phyloP scores from a whole-genome alignment of 2,113 vertebrate genomes.

The Dendrocopos noguchii region DNA sequence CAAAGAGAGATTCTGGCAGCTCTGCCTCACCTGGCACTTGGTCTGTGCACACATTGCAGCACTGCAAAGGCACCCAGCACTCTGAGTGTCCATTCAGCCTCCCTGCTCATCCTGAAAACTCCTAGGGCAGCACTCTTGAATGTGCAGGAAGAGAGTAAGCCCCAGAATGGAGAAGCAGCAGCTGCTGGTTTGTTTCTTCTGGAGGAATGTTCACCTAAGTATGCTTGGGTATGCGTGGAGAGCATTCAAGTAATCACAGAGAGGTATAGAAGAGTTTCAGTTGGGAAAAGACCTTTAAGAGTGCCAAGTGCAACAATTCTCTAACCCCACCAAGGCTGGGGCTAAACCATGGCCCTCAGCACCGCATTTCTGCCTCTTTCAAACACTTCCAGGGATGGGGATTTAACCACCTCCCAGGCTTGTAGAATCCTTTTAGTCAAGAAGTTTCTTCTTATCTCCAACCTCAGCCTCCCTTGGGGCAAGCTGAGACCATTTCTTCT shows the following conservation, averaged over 20 bases:
- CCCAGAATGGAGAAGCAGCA: background rate
- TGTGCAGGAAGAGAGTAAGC: background rate
- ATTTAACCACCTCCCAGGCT: too few relatives aligned
- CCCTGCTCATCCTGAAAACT: background rate
- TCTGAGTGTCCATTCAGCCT: rapidly evolving
- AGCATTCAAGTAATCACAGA: background rate
- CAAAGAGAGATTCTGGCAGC: background rate
- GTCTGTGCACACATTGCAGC: background rate
- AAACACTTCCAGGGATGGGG: too few relatives aligned
- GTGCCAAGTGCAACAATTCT: too few relatives aligned
- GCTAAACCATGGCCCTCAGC: too few relatives aligned
- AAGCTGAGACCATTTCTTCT: too few relatives aligned
- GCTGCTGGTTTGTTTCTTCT: background rate
- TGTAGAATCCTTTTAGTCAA: too few relatives aligned
- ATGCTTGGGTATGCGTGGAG: rapidly evolving
- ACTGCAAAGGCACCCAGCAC: rapidly evolving
- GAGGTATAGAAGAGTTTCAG: too few relatives aligned
- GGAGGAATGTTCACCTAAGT: rapidly evolving
- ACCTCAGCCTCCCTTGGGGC: too few relatives aligned
- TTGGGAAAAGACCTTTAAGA: too few relatives aligned
- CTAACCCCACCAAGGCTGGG: too few relatives aligned
- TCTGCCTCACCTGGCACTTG: background rate
- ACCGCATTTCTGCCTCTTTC: too few relatives aligned
- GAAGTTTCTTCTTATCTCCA: too few relatives aligned
- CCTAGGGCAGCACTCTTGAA: background rate